Evolutionary conservation across 2,797 vertebrate genomes (phyloP).

Genomic region (Todus mexicanus): DNA sequence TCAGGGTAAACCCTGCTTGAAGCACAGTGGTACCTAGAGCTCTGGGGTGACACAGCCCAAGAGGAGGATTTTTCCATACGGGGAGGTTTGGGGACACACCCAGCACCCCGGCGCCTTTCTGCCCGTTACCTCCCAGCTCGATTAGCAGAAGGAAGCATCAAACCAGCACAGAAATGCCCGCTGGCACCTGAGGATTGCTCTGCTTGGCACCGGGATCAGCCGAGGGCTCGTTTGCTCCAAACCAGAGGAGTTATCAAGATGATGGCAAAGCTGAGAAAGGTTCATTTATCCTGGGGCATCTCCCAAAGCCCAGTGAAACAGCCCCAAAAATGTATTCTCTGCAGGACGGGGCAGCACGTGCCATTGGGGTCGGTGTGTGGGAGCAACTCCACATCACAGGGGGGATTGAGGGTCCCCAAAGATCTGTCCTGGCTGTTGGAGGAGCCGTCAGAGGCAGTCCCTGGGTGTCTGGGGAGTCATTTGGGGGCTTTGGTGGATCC

Average conservation of each 20-base stretch:
- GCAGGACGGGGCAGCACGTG: accelerated
- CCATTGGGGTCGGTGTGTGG: accelerated
- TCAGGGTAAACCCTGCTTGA: not conserved
- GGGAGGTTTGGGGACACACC: not conserved
- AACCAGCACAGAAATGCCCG: not conserved
- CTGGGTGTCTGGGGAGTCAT: accelerated
- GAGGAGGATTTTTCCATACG: not conserved
- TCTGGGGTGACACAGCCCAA: not conserved
- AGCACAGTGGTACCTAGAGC: not conserved
- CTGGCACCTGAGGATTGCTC: not conserved
- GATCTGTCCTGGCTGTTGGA: not conserved
- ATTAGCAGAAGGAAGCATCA: not conserved
- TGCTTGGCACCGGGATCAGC: accelerated
- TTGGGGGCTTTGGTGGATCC: not conserved
- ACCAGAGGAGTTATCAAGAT: not conserved
- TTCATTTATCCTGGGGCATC: not conserved
- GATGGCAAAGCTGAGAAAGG: not conserved
- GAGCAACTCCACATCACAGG: accelerated
- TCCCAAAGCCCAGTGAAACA: not conserved
- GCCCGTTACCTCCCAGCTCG: not conserved
- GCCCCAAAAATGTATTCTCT: not conserved
- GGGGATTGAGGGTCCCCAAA: not conserved
- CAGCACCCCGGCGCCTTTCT: not conserved
- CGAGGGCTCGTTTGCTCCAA: not conserved
- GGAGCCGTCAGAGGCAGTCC: accelerated